These are phyloP conservation scores for Hydra vulgaris DNA, from an alignment of 30 jellyfish, hydroid and myxozoan species.

Conservation along the genomic window DNA sequence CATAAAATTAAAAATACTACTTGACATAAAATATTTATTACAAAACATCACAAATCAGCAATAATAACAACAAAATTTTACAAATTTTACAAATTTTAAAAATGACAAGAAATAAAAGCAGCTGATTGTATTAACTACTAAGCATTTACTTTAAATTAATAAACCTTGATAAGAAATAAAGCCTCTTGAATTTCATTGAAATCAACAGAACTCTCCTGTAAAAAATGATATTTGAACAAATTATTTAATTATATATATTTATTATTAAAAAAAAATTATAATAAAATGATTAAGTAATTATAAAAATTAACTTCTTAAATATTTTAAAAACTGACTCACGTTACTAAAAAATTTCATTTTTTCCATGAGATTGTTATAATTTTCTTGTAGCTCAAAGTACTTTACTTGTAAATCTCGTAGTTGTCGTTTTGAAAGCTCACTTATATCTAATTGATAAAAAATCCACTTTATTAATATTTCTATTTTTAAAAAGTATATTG, in stretches of 20 bases:
- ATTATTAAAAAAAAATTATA: too few relatives aligned
- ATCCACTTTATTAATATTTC: too few relatives aligned
- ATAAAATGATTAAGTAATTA: too few relatives aligned
- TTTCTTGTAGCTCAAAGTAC: conserved; percentile 45
- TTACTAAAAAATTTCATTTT: conserved; percentile 60
- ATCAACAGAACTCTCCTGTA: conserved; percentile 72
- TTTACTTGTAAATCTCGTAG: conserved; percentile 47
- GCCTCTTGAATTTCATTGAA: conserved; percentile 82
- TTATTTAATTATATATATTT: not conserved
- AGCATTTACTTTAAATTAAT: not conserved
- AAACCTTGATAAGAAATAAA: conserved; percentile 55
- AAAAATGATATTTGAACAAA: not conserved
- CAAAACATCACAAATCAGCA: too few relatives aligned
- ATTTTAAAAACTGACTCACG: too few relatives aligned
- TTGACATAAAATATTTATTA: too few relatives aligned
- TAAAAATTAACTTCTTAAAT: too few relatives aligned
- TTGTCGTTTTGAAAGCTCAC: conserved; percentile 45
- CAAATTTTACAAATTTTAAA: too few relatives aligned
- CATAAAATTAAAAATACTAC: too few relatives aligned
- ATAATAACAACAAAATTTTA: too few relatives aligned
- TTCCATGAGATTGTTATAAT: conserved; percentile 47
- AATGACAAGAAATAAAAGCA: too few relatives aligned
- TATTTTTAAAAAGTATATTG: too few relatives aligned
- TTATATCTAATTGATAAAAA: conserved; percentile 41
- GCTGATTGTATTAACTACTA: not conserved